Conservation (phyloP, 2,888 invertebrate genomes). For the Latheticus oryzae region DNA sequence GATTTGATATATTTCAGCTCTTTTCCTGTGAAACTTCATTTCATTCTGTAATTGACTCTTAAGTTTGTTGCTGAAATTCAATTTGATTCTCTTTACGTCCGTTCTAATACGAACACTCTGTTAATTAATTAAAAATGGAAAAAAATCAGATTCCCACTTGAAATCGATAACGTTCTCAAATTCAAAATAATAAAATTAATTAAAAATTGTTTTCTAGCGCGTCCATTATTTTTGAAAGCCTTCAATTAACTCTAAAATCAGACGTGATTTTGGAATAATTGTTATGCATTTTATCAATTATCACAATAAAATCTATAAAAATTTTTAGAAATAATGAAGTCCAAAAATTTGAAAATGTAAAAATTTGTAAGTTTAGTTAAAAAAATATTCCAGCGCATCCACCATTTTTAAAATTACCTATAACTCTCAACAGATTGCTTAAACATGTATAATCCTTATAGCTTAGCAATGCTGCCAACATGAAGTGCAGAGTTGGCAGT, state of each 20-base stretch:
- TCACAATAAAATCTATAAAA: no score
- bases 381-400: no score
- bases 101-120: constrained; percentile 18
- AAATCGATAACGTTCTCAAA: constrained; percentile 20
- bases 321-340: no score
- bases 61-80: constrained; percentile 33
- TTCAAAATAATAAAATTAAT: constrained; percentile 39
- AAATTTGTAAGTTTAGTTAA: no score
- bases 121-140: constrained; percentile 23
- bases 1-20: constrained; percentile 30
- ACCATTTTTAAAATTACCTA: no score
- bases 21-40: constrained; percentile 25
- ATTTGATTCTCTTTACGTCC: constrained; percentile 31
- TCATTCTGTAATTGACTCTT: constrained; percentile 34
- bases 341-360: no score
- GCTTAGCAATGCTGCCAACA: constrained; percentile 19
- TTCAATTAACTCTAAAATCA: no score
- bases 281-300: no score
- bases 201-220: no score
- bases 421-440: no score
- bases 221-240: no score
- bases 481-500: constrained; percentile 48
- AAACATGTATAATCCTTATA: constrained; percentile 36
- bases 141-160: constrained; percentile 2
- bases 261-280: no score